These are phyloP conservation scores for Cryptophagus acutangulus DNA, from an alignment of 2,888 invertebrate genomes.

Conservation along the genomic window DNA sequence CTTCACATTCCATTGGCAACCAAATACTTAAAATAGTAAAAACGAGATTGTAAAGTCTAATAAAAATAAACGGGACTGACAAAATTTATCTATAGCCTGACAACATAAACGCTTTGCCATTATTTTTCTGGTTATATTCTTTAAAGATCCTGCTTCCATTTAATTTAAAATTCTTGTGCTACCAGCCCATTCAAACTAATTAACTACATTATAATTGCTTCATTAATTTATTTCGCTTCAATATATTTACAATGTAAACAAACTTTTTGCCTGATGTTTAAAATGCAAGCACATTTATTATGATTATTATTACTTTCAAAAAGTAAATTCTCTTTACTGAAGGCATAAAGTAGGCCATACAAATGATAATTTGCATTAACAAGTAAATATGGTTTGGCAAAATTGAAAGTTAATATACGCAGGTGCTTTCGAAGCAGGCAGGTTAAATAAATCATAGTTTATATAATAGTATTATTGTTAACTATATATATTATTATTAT, in stretches of 20 bases:
- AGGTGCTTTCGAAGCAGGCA: conserved; percentile 19
- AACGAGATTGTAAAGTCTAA: conserved; percentile 21
- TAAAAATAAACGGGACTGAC: conserved; percentile 24
- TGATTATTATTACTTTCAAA: too few relatives aligned
- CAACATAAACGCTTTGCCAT: conserved; percentile 24
- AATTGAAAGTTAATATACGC: conserved; percentile 25
- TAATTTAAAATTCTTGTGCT: conserved; percentile 26
- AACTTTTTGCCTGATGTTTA: too few relatives aligned
- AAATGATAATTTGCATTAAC: conserved; percentile 30
- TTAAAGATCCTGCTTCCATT: conserved; percentile 19
- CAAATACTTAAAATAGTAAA: conserved; percentile 23
- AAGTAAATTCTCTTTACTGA: too few relatives aligned
- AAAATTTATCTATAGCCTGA: conserved; percentile 27
- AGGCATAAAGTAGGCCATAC: conserved; percentile 28
- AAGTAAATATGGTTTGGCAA: conserved; percentile 27
- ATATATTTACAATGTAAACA: too few relatives aligned
- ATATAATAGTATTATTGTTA: too few relatives aligned
- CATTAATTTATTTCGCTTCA: conserved; percentile 27
- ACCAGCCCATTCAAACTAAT: conserved; percentile 29
- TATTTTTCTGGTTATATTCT: conserved; percentile 26
- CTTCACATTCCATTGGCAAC: too few relatives aligned
- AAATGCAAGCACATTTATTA: too few relatives aligned
- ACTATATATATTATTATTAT: too few relatives aligned
- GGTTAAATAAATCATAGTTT: conserved; percentile 1
- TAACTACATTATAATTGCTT: conserved; percentile 30